Evolutionary conservation across 2,113 vertebrate genomes (phyloP).

Genomic region (Felis catus): DNA sequence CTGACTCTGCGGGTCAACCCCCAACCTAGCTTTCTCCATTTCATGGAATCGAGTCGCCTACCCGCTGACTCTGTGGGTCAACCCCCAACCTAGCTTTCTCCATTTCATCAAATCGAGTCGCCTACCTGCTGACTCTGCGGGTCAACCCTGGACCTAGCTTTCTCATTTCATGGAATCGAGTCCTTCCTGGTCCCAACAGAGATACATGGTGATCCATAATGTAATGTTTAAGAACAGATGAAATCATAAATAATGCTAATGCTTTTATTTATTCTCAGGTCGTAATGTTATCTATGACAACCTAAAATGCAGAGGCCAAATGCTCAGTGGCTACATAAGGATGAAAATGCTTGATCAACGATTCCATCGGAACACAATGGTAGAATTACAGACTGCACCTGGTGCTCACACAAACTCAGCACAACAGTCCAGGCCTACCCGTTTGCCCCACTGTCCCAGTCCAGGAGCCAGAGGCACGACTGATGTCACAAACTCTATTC

Average conservation of each 20-base stretch:
- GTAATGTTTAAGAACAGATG: not conserved
- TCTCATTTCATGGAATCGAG: not conserved
- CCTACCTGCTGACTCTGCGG: too few relatives aligned
- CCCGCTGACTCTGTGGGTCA: not conserved
- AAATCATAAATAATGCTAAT: not conserved
- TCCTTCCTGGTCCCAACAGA: not conserved
- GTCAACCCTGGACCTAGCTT: too few relatives aligned
- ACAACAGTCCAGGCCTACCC: fast-evolving
- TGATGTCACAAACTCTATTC: not conserved
- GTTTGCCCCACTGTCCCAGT: too few relatives aligned
- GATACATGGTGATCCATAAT: not conserved
- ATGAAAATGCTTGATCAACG: not conserved
- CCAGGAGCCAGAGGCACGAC: not conserved
- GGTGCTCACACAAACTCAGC: not conserved
- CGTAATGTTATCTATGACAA: not conserved
- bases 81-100: not conserved
- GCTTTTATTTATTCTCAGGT: not conserved
- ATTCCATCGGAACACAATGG: not conserved
- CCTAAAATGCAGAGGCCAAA: not conserved
- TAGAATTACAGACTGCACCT: not conserved
- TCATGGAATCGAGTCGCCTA: not conserved
- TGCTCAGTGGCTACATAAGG: not conserved
- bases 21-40: not conserved
- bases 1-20: not conserved
- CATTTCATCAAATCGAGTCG: not conserved